These are phyloP conservation scores for Scaptodrosophila latifasciaeformis DNA, from an alignment of 2,888 invertebrate species.

Conservation along the genomic window DNA sequence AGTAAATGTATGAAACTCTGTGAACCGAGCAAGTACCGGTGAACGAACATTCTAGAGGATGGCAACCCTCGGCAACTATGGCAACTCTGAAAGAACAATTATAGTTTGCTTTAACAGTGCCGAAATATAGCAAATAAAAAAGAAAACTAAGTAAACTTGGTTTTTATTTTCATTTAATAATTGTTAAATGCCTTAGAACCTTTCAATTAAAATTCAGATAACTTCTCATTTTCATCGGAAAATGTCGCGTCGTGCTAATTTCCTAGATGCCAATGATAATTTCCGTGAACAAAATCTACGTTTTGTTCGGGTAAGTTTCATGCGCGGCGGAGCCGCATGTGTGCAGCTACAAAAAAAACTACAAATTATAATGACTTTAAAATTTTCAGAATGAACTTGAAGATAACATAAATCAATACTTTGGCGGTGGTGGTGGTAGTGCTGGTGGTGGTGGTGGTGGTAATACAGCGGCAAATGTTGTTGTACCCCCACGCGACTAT, in stretches of 20 bases:
- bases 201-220: background rate
- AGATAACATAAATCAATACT: slow-evolving; percentile 79
- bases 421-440: slow-evolving; percentile 57
- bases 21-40: too few species aligned
- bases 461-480: slow-evolving; percentile 3
- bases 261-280: slow-evolving; percentile 79
- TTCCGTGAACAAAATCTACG: slow-evolving; percentile 78
- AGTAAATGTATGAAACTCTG: too few species aligned
- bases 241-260: slow-evolving; percentile 70
- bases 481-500: slow-evolving; percentile 76
- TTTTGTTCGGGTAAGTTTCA: slow-evolving; percentile 72
- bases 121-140: too few species aligned
- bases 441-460: slow-evolving; percentile 1
- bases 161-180: background rate
- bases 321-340: background rate
- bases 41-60: too few species aligned
- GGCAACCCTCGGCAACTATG: too few species aligned
- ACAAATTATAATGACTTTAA: background rate
- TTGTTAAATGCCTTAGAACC: too few species aligned
- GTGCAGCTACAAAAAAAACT: background rate
- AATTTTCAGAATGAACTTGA: slow-evolving; percentile 73
- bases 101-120: too few species aligned
- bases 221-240: too few species aligned
- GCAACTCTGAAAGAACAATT: too few species aligned
- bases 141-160: background rate